A percentile compares a stretch with the other conserved stretches of the same genome.
Conservation (phyloP, 1,140 invertebrate species). For the Drosophila navojoa region DNA sequence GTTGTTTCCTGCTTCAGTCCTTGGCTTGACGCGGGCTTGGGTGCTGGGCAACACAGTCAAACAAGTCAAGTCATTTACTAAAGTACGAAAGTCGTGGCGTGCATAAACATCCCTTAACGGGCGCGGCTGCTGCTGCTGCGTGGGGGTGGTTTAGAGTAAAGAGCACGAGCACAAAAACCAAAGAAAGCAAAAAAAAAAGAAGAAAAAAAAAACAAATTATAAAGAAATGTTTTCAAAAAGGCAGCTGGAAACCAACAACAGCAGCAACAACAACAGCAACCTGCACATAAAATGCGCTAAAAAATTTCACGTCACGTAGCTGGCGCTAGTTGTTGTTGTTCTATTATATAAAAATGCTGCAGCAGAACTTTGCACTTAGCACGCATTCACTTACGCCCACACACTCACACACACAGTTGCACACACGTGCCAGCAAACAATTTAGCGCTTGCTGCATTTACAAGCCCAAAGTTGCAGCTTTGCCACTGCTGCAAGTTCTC, state of each 20-base stretch:
- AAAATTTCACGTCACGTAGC: constrained; percentile 76
- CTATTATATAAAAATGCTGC: constrained; percentile 45
- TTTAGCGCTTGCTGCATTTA: constrained; percentile 72
- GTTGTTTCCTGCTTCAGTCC: constrained; percentile 21
- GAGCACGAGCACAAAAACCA: constrained; percentile 20
- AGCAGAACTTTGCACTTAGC: constrained; percentile 77
- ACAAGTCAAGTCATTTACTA: constrained; percentile 79
- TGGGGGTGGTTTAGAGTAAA: constrained; percentile 68
- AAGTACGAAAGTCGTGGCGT: constrained; percentile 69
- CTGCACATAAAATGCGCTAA: constrained; percentile 73
- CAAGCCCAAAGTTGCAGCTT: constrained; percentile 66
- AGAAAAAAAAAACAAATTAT: constrained; percentile 49
- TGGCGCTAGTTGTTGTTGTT: constrained; percentile 17
- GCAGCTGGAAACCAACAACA: constrained; percentile 39
- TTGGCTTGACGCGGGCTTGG: background rate
- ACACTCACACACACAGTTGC: constrained; percentile 16
- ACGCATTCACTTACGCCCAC: constrained; percentile 31
- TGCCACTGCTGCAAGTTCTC: constrained; percentile 55
- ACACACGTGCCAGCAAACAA: constrained; percentile 63
- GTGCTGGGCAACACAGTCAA: constrained; percentile 41
- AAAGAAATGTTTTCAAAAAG: constrained; percentile 69
- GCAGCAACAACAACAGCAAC: constrained; percentile 47
- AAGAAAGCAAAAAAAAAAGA: constrained; percentile 43
- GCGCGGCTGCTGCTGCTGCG: constrained; percentile 14
- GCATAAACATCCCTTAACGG: constrained; percentile 75